Conservation (phyloP, 2,888 invertebrate species). For the Linyphia triangularis region DNA sequence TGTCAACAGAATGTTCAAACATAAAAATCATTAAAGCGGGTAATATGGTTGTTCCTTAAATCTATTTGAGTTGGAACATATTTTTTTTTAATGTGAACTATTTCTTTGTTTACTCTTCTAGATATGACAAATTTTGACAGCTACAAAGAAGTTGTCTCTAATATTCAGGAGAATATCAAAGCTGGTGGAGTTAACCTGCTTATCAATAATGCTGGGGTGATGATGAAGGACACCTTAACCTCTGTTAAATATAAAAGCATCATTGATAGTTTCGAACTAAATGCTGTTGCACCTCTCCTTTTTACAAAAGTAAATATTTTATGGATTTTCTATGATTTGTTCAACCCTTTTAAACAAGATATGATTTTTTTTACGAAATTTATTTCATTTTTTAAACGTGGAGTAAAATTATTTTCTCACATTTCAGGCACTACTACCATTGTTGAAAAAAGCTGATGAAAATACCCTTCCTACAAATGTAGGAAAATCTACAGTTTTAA, state of each 20-base stretch:
- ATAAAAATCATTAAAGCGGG: constrained; percentile 62
- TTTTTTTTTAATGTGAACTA: not conserved
- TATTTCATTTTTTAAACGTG: not conserved
- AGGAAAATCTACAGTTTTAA: constrained; percentile 59
- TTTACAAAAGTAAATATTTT: constrained; percentile 83
- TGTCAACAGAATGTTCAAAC: constrained; percentile 27
- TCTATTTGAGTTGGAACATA: not conserved
- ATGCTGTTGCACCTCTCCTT: constrained; percentile 90
- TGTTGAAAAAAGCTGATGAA: constrained; percentile 58
- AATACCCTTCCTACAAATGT: constrained; percentile 49
- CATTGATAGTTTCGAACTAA: constrained; percentile 85
- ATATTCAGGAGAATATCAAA: constrained; percentile 82
- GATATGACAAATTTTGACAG: constrained; percentile 60
- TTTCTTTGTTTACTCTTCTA: constrained; percentile 3
- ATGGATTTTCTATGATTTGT: not conserved
- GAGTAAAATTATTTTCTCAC: constrained; percentile 5
- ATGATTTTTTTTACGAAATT: not conserved
- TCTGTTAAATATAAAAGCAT: constrained; percentile 87
- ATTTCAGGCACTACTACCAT: constrained; percentile 46
- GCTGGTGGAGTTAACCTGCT: constrained; percentile 89
- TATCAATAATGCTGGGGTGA: constrained; percentile 91
- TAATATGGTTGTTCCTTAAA: constrained; percentile 30
- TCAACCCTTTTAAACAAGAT: not conserved
- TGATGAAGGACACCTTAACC: constrained; percentile 86
- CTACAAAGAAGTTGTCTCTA: constrained; percentile 46